Evolutionary conservation across 2,888 invertebrate genomes (phyloP).

Genomic region (Callinectes sapidus): DNA sequence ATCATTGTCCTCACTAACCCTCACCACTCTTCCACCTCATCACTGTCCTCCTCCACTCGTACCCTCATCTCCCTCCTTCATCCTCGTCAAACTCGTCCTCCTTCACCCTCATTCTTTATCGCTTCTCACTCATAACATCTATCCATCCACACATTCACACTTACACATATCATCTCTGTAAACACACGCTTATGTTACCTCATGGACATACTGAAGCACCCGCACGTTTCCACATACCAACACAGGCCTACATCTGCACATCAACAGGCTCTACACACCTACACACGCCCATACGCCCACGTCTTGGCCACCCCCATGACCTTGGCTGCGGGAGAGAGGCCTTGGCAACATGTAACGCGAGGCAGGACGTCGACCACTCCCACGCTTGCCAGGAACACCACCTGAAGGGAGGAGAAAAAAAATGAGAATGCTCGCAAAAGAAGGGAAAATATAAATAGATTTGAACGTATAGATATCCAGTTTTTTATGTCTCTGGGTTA

Average conservation of each 20-base stretch:
- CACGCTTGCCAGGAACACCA: neutral
- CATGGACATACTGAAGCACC: constrained; percentile 3
- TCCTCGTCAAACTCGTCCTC: neutral
- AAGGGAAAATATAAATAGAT: neutral
- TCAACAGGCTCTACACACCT: neutral
- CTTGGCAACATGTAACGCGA: neutral
- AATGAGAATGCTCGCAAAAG: neutral
- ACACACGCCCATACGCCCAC: neutral
- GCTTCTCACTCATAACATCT: neutral
- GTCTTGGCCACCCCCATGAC: neutral
- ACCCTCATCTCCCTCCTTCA: neutral
- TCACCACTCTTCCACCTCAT: neutral
- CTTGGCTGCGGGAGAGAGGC: neutral
- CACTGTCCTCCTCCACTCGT: neutral
- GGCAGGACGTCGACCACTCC: neutral
- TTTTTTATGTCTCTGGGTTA: neutral
- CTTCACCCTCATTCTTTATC: neutral
- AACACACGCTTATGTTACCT: neutral
- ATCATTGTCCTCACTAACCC: neutral
- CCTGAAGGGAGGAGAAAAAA: neutral
- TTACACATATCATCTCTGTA: neutral
- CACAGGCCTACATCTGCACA: neutral
- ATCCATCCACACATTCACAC: constrained; percentile 11
- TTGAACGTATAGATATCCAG: neutral
- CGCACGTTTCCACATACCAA: neutral